Conservation (phyloP, 1,140 invertebrate species). For the Latrodectus geometricus region DNA sequence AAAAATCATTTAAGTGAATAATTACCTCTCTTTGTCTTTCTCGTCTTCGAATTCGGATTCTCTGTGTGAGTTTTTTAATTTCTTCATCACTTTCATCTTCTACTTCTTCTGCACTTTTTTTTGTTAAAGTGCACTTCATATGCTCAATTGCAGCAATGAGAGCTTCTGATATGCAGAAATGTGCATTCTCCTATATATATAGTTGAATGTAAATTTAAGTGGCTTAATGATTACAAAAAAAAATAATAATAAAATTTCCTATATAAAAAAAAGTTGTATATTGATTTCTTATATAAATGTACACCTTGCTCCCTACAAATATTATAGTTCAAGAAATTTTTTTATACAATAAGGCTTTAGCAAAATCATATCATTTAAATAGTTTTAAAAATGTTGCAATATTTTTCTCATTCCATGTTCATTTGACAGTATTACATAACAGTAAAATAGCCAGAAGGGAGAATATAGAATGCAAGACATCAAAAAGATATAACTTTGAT, state of each 20-base stretch:
- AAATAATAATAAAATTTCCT: constrained; percentile 11
- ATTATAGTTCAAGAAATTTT: too few species aligned
- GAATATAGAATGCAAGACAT: too few species aligned
- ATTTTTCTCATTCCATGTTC: too few species aligned
- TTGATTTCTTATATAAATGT: too few species aligned
- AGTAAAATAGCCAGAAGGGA: too few species aligned
- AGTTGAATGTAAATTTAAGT: background rate
- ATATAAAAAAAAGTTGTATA: too few species aligned
- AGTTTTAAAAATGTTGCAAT: too few species aligned
- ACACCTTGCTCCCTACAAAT: too few species aligned
- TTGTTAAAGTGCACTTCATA: constrained; percentile 71
- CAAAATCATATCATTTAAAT: too few species aligned
- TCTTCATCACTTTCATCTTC: constrained; percentile 79
- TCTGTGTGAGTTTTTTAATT: constrained; percentile 76
- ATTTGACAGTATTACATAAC: too few species aligned
- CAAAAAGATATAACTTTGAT: too few species aligned
- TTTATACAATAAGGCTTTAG: too few species aligned
- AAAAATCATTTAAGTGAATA: background rate
- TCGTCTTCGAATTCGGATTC: constrained; percentile 74
- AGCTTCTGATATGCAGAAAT: constrained; percentile 87
- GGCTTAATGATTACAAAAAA: background rate
- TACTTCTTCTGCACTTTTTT: constrained; percentile 69
- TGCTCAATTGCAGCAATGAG: constrained; percentile 85
- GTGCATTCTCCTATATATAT: constrained; percentile 79
- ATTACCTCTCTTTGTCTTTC: constrained; percentile 72